These are phyloP conservation scores for Belonocnema kinseyi DNA, from an alignment of 1,140 invertebrate genomes.

Conservation along the genomic window DNA sequence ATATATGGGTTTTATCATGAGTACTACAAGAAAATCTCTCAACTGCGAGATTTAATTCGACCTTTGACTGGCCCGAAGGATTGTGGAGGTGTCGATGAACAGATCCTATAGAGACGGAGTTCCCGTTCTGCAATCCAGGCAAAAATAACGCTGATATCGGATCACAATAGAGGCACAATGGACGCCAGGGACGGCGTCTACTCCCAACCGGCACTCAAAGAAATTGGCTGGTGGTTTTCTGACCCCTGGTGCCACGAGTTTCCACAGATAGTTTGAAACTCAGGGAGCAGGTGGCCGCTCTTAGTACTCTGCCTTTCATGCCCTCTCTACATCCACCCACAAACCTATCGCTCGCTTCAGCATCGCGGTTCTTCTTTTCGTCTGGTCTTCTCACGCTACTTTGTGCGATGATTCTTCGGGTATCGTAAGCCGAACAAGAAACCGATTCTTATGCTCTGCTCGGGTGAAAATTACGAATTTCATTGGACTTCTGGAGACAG, in stretches of 20 bases:
- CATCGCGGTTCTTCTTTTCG: slow-evolving; percentile 34
- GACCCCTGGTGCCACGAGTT: slow-evolving; percentile 59
- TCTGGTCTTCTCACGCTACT: slow-evolving; percentile 38
- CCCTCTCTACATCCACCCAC: background rate
- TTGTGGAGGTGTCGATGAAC: slow-evolving; percentile 15
- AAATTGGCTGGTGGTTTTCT: slow-evolving; percentile 68
- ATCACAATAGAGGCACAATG: slow-evolving; percentile 63
- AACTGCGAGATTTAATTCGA: slow-evolving; percentile 23
- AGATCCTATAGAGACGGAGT: slow-evolving; percentile 21
- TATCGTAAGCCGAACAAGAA: slow-evolving; percentile 2
- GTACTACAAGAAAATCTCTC: background rate
- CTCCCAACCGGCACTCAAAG: slow-evolving; percentile 65
- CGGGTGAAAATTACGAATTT: slow-evolving; percentile 27
- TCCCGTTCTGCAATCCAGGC: slow-evolving; percentile 54
- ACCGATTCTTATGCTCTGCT: slow-evolving; percentile 18
- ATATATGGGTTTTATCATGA: slow-evolving; percentile 19
- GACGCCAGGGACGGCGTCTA: slow-evolving; percentile 54
- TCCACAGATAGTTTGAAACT: slow-evolving; percentile 62
- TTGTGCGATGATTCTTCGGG: slow-evolving; percentile 32
- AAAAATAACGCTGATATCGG: slow-evolving; percentile 66
- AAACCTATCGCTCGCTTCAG: background rate
- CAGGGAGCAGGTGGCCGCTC: slow-evolving; percentile 54
- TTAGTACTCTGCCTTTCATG: slow-evolving; percentile 23
- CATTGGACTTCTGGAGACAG: background rate
- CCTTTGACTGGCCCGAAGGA: slow-evolving; percentile 9